Percentiles rank a stretch among this genome's conserved stretches.
phyloP scores from a whole-genome alignment of 2,888 invertebrate genomes.

The Morinoia aosen region DNA sequence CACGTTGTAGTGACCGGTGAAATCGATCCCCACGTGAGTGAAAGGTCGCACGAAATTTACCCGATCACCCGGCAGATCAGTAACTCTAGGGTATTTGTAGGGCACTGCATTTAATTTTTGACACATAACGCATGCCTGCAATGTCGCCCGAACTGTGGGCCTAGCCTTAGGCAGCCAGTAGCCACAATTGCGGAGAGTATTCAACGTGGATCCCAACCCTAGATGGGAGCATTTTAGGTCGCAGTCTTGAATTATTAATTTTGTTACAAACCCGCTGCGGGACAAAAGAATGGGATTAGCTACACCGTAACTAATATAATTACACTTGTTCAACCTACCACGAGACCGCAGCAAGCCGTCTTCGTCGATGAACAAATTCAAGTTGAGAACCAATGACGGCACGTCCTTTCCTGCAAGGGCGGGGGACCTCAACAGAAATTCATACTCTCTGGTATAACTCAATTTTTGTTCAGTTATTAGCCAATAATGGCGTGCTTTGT shows the following conservation, averaged over 20 bases:
- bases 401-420: background rate
- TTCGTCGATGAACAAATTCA: conserved; percentile 49
- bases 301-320: background rate
- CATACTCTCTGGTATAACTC: background rate
- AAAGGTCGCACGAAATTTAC: conserved; percentile 44
- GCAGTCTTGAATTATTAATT: conserved; percentile 19
- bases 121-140: conserved; percentile 35
- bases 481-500: conserved; percentile 6
- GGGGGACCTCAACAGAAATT: background rate
- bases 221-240: conserved; percentile 43
- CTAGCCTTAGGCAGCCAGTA: conserved; percentile 44
- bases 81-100: conserved; percentile 21
- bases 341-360: background rate
- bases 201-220: conserved; percentile 34
- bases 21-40: conserved; percentile 20
- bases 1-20: conserved; percentile 8
- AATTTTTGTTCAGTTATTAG: conserved; percentile 4
- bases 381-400: background rate
- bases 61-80: background rate
- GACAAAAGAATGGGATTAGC: conserved; percentile 42
- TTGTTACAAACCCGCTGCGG: background rate
- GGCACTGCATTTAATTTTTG: conserved; percentile 14
- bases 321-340: conserved; percentile 29
- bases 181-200: conserved; percentile 14
- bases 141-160: background rate